Percentiles rank a stretch among this genome's conserved stretches.
Conservation (phyloP, 2,113 vertebrate species). For the Gulo gulo region DNA sequence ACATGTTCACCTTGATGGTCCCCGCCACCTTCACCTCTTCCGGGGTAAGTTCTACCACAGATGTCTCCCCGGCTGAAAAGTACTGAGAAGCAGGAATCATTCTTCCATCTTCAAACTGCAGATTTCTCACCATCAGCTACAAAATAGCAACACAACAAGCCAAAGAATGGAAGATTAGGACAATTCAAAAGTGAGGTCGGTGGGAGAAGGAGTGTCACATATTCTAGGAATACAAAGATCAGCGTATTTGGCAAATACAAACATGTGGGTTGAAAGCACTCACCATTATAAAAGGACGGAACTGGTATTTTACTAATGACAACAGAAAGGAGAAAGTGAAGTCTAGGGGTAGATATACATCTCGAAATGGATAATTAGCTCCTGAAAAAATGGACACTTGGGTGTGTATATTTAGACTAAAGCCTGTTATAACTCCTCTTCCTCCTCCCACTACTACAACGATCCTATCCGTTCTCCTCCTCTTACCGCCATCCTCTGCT, state of each 20-base stretch:
- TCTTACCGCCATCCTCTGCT: rapidly evolving
- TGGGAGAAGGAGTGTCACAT: neutral
- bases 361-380: neutral
- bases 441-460: rapidly evolving
- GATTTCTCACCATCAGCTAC: slow-evolving; percentile 86
- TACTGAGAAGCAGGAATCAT: slow-evolving; percentile 91
- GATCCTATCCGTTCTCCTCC: neutral
- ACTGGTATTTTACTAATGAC: neutral
- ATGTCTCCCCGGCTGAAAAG: slow-evolving; percentile 82
- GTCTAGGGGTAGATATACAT: neutral
- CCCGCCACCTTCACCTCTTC: slow-evolving; percentile 85
- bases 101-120: slow-evolving; percentile 89
- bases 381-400: neutral
- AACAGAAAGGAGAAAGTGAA: neutral
- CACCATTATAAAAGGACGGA: neutral
- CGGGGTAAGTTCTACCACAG: slow-evolving; percentile 84
- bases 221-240: no score
- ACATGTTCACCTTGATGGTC: slow-evolving; percentile 82
- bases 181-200: neutral
- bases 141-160: slow-evolving; percentile 6
- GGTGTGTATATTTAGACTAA: neutral
- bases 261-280: neutral
- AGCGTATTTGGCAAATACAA: neutral
- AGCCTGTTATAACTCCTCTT: neutral
- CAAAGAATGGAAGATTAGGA: neutral